phyloP scores from a whole-genome alignment of 2,888 invertebrate species.

The Chrysolina haemoptera region DNA sequence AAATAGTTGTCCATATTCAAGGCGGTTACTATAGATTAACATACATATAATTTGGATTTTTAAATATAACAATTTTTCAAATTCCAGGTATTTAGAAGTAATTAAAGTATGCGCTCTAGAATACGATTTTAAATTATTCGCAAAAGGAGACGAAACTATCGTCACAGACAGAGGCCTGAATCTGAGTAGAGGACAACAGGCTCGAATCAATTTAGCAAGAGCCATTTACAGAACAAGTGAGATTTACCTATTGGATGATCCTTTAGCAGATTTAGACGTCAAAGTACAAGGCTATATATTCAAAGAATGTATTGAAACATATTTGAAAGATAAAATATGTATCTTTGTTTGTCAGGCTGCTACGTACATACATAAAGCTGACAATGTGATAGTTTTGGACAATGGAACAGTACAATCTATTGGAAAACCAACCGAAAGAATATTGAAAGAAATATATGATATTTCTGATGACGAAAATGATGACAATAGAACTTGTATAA shows the following conservation, averaged over 20 bases:
- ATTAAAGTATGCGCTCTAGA: conserved; percentile 76
- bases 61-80: background rate
- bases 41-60: too few species aligned
- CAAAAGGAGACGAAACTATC: conserved; percentile 81
- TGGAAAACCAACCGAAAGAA: conserved; percentile 31
- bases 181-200: conserved; percentile 87
- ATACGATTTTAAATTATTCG: conserved; percentile 72
- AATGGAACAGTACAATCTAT: conserved; percentile 34
- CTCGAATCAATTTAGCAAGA: conserved; percentile 83
- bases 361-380: conserved; percentile 59
- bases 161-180: conserved; percentile 87
- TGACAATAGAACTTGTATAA: background rate
- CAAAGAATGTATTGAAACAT: conserved; percentile 72
- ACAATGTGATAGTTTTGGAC: conserved; percentile 66
- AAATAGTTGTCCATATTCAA: too few species aligned
- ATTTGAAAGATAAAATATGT: conserved; percentile 60
- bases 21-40: too few species aligned
- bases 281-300: conserved; percentile 82
- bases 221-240: conserved; percentile 84
- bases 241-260: conserved; percentile 85
- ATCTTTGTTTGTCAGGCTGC: conserved; percentile 69
- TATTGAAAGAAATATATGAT: conserved; percentile 31
- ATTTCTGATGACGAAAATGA: background rate
- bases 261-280: conserved; percentile 84
- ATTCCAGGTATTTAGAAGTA: conserved; percentile 49